Evolutionary conservation across 1,140 invertebrate genomes (phyloP).

Genomic region (Hesperophylax magnus): DNA sequence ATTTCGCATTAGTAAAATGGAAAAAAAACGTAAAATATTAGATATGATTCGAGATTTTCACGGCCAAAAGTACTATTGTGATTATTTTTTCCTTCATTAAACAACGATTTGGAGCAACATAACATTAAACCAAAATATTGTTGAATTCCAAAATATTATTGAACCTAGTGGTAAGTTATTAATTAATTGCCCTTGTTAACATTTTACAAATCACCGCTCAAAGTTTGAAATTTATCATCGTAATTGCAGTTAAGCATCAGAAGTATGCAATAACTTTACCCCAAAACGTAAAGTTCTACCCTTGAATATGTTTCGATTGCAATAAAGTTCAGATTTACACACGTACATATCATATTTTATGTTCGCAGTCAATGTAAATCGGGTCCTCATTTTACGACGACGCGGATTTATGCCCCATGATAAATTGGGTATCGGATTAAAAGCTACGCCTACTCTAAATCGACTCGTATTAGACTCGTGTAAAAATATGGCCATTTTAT

Average conservation of each 20-base stretch:
- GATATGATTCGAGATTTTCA: too few relatives aligned
- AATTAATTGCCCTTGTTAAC: too few relatives aligned
- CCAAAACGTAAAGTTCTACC: background rate
- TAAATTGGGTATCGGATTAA: constrained; percentile 42
- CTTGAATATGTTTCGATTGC: constrained; percentile 32
- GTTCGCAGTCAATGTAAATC: constrained; percentile 37
- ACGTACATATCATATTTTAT: constrained; percentile 31
- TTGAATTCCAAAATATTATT: too few relatives aligned
- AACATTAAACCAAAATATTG: too few relatives aligned
- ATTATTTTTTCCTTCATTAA: too few relatives aligned
- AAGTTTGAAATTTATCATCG: background rate
- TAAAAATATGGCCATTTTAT: constrained; percentile 33
- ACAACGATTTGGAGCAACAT: too few relatives aligned
- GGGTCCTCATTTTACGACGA: constrained; percentile 36
- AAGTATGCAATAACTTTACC: constrained; percentile 18
- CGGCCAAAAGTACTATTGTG: too few relatives aligned
- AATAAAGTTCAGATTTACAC: constrained; percentile 25
- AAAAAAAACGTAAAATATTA: too few relatives aligned
- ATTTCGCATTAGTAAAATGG: too few relatives aligned
- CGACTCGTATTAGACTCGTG: constrained; percentile 15
- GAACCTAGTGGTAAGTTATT: too few relatives aligned
- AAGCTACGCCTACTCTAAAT: constrained; percentile 17
- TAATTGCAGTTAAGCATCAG: background rate
- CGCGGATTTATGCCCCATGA: constrained; percentile 32
- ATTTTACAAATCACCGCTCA: too few relatives aligned